Evolutionary conservation across 2,888 invertebrate species (phyloP).

Genomic region (Clistopyga incitator): DNA sequence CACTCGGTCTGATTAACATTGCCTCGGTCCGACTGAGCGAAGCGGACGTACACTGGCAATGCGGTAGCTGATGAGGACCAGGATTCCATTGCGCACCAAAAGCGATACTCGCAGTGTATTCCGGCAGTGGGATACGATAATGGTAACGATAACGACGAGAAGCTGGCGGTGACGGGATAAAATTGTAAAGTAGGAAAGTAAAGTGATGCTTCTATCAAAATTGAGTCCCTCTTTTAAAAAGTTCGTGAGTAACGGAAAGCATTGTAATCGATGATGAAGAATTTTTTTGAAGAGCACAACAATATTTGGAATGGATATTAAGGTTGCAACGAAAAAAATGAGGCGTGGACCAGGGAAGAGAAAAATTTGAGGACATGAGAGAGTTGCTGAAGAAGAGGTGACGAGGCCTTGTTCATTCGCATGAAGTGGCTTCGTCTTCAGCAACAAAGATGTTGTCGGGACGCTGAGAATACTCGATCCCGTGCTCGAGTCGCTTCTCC

Average conservation of each 20-base stretch:
- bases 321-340: slow-evolving; percentile 7
- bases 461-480: neutral
- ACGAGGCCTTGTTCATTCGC: slow-evolving; percentile 33
- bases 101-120: slow-evolving; percentile 42
- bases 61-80: slow-evolving; percentile 29
- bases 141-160: slow-evolving; percentile 22
- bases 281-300: neutral
- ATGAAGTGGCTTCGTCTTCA: slow-evolving; percentile 53
- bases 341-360: neutral
- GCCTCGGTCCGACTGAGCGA: slow-evolving; percentile 44
- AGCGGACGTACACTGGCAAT: slow-evolving; percentile 12
- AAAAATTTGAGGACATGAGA: neutral
- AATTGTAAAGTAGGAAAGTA: slow-evolving; percentile 14
- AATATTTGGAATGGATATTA: neutral
- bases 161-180: slow-evolving; percentile 28
- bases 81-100: slow-evolving; percentile 20
- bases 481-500: neutral
- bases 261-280: too few relatives aligned
- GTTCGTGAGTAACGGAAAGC: too few relatives aligned
- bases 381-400: slow-evolving; percentile 1
- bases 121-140: slow-evolving; percentile 23
- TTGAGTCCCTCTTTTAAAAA: too few relatives aligned
- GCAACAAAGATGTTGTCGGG: slow-evolving; percentile 23
- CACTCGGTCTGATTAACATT: slow-evolving; percentile 64
- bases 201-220: slow-evolving; percentile 27